Base-by-base conservation (phyloP, 2,797 vertebrate genomes). In the Tapera naevia region DNA sequence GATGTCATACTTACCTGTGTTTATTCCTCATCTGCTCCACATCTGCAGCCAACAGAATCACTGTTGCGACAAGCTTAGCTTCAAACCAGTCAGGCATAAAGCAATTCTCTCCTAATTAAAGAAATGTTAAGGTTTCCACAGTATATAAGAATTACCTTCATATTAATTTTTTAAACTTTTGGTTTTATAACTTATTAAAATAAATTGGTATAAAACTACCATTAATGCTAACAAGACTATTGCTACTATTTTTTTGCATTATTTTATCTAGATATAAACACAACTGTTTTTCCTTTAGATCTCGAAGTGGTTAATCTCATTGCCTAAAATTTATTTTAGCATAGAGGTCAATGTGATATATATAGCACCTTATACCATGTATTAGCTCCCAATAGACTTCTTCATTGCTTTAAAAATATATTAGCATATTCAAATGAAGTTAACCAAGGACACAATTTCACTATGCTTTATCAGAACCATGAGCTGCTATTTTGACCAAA, bases 31-130 rank as follows among this genome's bases (percentile, higher is more conserved):
- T 97, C 73, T 87, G 95, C 94, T 99, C 98, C 97, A 99, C 95
- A 7, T 99, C 99, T 60, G 98, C 97, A 91, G 98, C 98, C 94
- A 99, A 97, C 62, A 99, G 95, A 89, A 99, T 81, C 93, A 99
- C 98, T 76, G 97, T 97, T 45, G 98, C 98, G 48, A 99, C 96
- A 91, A 98, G 98, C 86, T 98, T 98, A 8, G 99, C 99, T 86
- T 99, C 99, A 84, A 97, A 98, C 48, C 97, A 97, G 94, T 99
- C 98, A 35, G 99, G 98, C 97, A 98, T 81, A 73, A 85, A 93
- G 86, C 90, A 86, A 86, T 78, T 95, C 92, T 97, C 97, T 95
- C 95, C 97, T 97, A 84, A 81, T 97, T 67, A 74, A 92, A 96
- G 78, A 96, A 60, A 96, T 94, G 90, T 80, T 90, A 93, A 90